Evolutionary conservation across 2,888 invertebrate genomes (phyloP).

Genomic region (Julus scandinavius): DNA sequence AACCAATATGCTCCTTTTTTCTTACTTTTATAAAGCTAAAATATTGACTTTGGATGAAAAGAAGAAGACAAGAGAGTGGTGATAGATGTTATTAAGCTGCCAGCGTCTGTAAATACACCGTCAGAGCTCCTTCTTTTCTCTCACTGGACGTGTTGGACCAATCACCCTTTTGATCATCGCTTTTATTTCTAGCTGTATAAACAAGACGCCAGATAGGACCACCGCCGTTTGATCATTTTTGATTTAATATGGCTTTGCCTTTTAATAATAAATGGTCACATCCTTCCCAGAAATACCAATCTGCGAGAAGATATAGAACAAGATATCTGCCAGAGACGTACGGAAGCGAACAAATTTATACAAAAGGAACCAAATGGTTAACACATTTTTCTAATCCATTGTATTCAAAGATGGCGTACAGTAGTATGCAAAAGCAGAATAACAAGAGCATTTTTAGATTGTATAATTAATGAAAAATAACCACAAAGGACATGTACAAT

Average conservation of each 20-base stretch:
- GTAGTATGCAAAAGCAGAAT: too few species aligned
- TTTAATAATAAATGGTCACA: conserved; percentile 20
- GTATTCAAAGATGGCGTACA: too few species aligned
- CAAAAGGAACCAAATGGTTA: too few species aligned
- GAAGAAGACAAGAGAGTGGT: conserved; percentile 38
- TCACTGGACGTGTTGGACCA: background rate
- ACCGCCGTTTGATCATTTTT: conserved; percentile 29
- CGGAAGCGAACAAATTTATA: too few species aligned
- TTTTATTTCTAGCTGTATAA: conserved; percentile 46
- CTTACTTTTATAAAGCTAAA: conserved; percentile 37
- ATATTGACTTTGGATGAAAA: conserved; percentile 46
- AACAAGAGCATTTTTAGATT: too few species aligned
- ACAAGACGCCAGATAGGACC: conserved; percentile 24
- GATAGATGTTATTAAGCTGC: conserved; percentile 46
- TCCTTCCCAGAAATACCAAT: conserved; percentile 20
- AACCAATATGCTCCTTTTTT: conserved; percentile 44
- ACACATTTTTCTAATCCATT: too few species aligned
- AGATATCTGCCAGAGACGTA: too few species aligned
- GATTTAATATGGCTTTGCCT: conserved; percentile 36
- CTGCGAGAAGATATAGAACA: background rate
- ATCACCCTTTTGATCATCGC: conserved; percentile 37
- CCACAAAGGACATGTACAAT: too few species aligned
- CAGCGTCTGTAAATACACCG: conserved; percentile 30
- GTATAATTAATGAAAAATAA: too few species aligned
- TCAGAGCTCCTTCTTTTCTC: background rate